phyloP scores from a whole-genome alignment of 1,140 invertebrate species.

The Apolygus lucorum region DNA sequence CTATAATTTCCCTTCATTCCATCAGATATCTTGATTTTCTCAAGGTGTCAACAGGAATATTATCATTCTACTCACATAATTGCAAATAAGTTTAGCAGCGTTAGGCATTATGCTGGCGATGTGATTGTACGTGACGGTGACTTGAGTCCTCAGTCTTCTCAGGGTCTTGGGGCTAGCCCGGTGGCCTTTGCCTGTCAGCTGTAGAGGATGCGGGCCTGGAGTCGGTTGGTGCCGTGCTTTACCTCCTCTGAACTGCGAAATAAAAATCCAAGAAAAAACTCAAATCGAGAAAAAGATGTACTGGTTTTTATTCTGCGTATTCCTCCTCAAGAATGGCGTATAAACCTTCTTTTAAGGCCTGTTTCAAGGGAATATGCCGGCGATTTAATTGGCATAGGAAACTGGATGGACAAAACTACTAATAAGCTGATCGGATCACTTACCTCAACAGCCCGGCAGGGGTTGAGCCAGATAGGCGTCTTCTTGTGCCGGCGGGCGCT shows the following conservation, averaged over 20 bases:
- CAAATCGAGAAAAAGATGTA: too few species aligned
- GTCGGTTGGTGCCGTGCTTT: not conserved
- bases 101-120: not conserved
- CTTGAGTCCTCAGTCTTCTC: conserved; percentile 13
- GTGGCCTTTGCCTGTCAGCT: conserved; percentile 14
- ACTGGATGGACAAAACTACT: too few species aligned
- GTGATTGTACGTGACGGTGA: conserved; percentile 2
- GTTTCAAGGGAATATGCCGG: too few species aligned
- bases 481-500: conserved; percentile 16
- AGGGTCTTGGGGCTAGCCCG: conserved; percentile 12
- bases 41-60: too few species aligned
- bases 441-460: conserved; percentile 8
- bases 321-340: too few species aligned
- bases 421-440: too few species aligned
- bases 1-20: too few species aligned
- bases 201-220: not conserved
- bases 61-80: not conserved
- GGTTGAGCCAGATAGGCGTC: conserved; percentile 17
- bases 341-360: too few species aligned
- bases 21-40: too few species aligned
- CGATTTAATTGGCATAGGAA: too few species aligned
- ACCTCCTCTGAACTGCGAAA: conserved; percentile 1
- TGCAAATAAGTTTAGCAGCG: conserved; percentile 9
- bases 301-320: too few species aligned
- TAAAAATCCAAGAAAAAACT: too few species aligned